Percentiles rank a stretch among this genome's conserved stretches.
Evolutionary conservation across 2,888 invertebrate genomes (phyloP).

Genomic region (Nudaria mundana): DNA sequence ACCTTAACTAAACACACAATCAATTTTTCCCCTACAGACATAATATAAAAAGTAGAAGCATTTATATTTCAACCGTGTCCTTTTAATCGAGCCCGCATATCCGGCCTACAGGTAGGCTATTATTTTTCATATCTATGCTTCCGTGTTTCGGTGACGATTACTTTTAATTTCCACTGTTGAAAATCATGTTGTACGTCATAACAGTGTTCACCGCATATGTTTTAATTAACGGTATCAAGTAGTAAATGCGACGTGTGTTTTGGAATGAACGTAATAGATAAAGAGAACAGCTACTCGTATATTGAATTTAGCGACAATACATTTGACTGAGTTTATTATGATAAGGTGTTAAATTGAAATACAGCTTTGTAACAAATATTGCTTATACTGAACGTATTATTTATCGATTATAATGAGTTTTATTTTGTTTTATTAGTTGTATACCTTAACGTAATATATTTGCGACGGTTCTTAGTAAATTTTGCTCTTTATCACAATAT

Average conservation of each 20-base stretch:
- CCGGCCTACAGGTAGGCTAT: constrained; percentile 51
- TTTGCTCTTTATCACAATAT: no score
- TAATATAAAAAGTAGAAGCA: constrained; percentile 32
- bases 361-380: no score
- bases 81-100: constrained; percentile 52
- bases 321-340: constrained; percentile 4
- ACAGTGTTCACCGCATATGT: constrained; percentile 55
- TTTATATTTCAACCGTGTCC: constrained; percentile 44
- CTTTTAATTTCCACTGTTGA: constrained; percentile 68
- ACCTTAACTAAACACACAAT: constrained; percentile 15
- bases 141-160: constrained; percentile 59
- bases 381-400: no score
- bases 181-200: constrained; percentile 59
- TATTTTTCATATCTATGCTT: constrained; percentile 69
- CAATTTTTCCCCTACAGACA: constrained; percentile 25
- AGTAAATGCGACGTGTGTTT: constrained; percentile 53
- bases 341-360: no score
- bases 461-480: no score
- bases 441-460: no score
- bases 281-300: constrained; percentile 8
- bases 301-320: constrained; percentile 13
- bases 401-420: not conserved
- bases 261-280: constrained; percentile 45
- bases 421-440: no score
- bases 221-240: constrained; percentile 57